These are phyloP conservation scores for Turnix velox DNA, from an alignment of 2,113 vertebrate species.

Conservation along the genomic window DNA sequence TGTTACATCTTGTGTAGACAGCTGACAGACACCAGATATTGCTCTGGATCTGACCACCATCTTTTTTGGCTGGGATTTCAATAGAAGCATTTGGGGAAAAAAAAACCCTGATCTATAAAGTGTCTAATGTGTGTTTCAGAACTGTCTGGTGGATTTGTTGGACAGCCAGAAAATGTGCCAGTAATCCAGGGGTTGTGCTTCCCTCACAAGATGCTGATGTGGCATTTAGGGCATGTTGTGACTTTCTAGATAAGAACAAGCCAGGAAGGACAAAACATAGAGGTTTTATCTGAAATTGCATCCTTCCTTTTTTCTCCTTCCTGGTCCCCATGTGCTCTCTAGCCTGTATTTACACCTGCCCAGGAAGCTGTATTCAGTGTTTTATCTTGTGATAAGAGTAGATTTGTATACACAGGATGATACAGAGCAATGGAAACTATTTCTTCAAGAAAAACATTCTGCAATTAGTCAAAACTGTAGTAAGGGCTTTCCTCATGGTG, in stretches of 20 bases:
- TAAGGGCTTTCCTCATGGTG: background rate
- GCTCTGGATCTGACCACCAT: background rate
- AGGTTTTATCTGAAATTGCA: background rate
- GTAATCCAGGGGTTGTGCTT: background rate
- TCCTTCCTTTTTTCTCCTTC: background rate
- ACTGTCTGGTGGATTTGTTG: background rate
- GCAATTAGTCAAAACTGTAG: background rate
- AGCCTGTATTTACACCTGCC: background rate
- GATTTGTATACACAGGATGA: background rate
- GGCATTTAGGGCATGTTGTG: accelerated
- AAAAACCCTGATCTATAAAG: background rate
- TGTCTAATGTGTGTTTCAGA: background rate
- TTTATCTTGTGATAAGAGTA: background rate
- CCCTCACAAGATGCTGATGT: background rate
- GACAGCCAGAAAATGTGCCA: background rate
- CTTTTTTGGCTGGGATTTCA: background rate
- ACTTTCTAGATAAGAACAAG: background rate
- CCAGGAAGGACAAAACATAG: background rate
- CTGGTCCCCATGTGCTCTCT: background rate
- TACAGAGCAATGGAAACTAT: background rate
- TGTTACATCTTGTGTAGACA: background rate
- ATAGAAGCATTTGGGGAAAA: background rate
- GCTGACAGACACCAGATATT: background rate
- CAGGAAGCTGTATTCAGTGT: background rate
- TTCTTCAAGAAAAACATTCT: background rate